Evolutionary conservation across 1,140 invertebrate species (phyloP), one percentile per base, ranked within the genome.

Genomic region (Venustaconcha ellipsiformis): DNA sequence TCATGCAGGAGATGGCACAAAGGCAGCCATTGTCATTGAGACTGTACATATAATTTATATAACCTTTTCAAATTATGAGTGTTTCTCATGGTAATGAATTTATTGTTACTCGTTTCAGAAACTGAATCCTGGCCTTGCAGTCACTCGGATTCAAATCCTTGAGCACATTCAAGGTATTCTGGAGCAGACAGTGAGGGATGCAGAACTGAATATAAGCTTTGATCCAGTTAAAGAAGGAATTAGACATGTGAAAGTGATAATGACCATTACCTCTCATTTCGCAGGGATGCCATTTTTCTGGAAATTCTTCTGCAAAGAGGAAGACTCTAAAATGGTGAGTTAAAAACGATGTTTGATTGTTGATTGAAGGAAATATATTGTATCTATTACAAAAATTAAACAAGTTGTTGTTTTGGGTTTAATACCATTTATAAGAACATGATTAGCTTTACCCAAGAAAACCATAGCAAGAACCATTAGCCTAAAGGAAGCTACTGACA

Each of bases 91-190:
- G 37, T 6, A 59, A 65, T 20, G 58, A 26, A 66, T 70, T 6
- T 76, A 17, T 66, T 78, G 57, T 72, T 55, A 74, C 68, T 57
- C 67, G 37, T 79, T 81, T 70, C 73, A 88, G 87, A 83, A 84
- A 80, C 72, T 89, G 17, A 89, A 89, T 75, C 88, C 88, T 4
- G 84, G 80, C 48, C 81, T 89, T 59, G 87, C 88, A 78, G 88
- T 86, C 20, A 80, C 84, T 63, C 14, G 85, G 1, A 76, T 71
- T n/a, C 86, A 83, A 65, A 82, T 89, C 17, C 68, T 88, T 59
- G 83, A 86, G 65, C 87, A 88, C 57, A 87, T 89, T 26, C 76
- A 83, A 59, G 71, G 62, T 62, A 83, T 71, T 62, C 57, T 89
- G 3, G 82, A 83, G 17, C 81, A 78, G 20, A 77, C 78, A 14